Evolutionary conservation across 1,140 invertebrate genomes (phyloP).

Genomic region (Campodea augens): DNA sequence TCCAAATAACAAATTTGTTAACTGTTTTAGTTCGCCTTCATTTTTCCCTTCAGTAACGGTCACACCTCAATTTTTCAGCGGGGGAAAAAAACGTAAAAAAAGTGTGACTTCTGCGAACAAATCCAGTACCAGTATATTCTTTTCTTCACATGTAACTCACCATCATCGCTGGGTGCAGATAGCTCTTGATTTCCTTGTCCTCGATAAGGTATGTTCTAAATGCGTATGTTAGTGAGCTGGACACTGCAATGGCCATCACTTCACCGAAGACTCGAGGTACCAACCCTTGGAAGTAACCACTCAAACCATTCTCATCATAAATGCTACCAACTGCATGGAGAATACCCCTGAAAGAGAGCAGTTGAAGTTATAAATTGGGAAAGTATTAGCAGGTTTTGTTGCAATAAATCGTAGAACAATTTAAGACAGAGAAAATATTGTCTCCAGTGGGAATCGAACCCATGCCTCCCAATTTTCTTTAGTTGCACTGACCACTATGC

Average conservation of each 20-base stretch:
- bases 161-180: slow-evolving; percentile 31
- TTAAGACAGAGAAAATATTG: too few species aligned
- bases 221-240: slow-evolving; percentile 49
- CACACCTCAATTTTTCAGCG: too few species aligned
- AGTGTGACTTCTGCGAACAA: too few species aligned
- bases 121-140: not conserved
- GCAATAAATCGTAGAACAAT: too few species aligned
- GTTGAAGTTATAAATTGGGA: slow-evolving; percentile 6
- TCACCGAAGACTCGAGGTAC: slow-evolving; percentile 62
- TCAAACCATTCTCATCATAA: slow-evolving; percentile 57
- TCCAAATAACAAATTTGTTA: too few species aligned
- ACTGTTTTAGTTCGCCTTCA: too few species aligned
- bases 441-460: too few species aligned
- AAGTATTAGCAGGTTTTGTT: too few species aligned
- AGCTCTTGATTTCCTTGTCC: slow-evolving; percentile 47
- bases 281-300: slow-evolving; percentile 66
- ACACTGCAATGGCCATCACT: slow-evolving; percentile 45
- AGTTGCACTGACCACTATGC: too few species aligned
- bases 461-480: too few species aligned
- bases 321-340: slow-evolving; percentile 53
- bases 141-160: slow-evolving; percentile 22
- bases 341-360: slow-evolving; percentile 35
- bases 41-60: too few species aligned
- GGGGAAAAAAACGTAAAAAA: too few species aligned
- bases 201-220: slow-evolving; percentile 59